Conservation (phyloP, 2,113 vertebrate genomes). For the Eulacestoma nigropectus region DNA sequence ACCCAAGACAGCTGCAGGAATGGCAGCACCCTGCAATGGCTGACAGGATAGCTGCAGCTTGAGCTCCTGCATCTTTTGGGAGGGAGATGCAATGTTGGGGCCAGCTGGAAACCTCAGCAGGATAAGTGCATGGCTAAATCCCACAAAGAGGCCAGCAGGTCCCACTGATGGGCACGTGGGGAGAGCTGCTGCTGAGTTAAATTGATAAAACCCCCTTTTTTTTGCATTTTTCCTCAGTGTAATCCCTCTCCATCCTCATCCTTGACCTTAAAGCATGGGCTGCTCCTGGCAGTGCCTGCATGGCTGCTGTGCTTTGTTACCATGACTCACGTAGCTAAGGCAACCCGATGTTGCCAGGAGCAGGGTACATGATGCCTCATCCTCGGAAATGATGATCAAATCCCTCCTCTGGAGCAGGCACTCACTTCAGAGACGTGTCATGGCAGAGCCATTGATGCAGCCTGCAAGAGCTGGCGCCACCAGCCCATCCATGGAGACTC, state of each 20-base stretch:
- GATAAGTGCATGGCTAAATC: background rate
- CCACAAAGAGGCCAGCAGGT: background rate
- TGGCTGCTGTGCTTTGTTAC: background rate
- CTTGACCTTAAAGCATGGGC: background rate
- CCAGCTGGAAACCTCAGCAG: background rate
- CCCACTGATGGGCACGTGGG: fast-evolving
- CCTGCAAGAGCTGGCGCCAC: background rate
- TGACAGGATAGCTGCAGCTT: background rate
- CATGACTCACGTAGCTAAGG: constrained; percentile 15
- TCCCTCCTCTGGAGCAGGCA: background rate
- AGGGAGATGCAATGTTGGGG: fast-evolving
- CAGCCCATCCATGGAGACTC: background rate
- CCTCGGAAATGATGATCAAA: background rate
- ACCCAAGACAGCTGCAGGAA: background rate
- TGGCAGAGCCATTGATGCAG: background rate
- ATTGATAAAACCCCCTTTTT: fast-evolving
- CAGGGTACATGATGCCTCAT: background rate
- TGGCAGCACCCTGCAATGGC: background rate
- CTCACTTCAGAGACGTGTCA: background rate
- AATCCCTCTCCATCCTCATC: background rate
- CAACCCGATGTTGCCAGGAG: background rate
- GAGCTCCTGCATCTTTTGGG: background rate
- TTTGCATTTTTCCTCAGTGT: background rate
- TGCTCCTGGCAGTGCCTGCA: background rate
- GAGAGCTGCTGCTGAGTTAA: background rate